Conservation (phyloP, 1,140 invertebrate genomes). For the Melipona quadrifasciata region DNA sequence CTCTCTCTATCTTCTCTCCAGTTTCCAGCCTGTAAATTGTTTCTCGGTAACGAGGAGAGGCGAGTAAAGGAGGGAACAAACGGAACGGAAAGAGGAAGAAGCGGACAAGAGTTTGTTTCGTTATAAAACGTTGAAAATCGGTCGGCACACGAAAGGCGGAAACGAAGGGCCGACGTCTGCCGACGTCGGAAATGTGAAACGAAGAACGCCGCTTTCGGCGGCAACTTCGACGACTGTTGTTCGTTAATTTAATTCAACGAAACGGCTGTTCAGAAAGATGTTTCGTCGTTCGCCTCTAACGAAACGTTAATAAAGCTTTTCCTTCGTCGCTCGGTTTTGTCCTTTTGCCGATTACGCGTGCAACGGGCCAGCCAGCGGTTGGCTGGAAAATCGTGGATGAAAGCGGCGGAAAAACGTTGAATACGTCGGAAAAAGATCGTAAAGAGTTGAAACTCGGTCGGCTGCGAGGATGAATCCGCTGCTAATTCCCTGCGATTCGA, state of each 20-base stretch:
- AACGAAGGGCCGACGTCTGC: too few species aligned
- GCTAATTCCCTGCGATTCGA: background rate
- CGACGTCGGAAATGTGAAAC: background rate
- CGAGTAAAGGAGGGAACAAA: background rate
- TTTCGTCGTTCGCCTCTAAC: background rate
- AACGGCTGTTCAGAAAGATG: background rate
- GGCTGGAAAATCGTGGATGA: background rate
- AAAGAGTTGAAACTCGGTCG: background rate
- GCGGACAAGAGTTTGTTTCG: background rate
- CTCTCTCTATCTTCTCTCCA: too few species aligned
- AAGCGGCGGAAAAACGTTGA: background rate
- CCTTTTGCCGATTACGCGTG: background rate
- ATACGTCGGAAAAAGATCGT: background rate
- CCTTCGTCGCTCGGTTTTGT: background rate
- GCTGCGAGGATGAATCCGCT: background rate
- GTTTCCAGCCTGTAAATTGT: slow-evolving; percentile 26
- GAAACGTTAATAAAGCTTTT: background rate
- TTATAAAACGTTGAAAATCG: background rate
- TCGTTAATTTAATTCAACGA: background rate
- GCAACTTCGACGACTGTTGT: background rate
- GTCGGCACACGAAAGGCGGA: too few species aligned
- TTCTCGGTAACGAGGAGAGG: slow-evolving; percentile 15
- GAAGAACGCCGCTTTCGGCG: background rate
- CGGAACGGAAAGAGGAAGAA: too few species aligned
- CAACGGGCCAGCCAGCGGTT: background rate